Conservation (phyloP, 2,113 vertebrate genomes). For the Aegithalos caudatus region DNA sequence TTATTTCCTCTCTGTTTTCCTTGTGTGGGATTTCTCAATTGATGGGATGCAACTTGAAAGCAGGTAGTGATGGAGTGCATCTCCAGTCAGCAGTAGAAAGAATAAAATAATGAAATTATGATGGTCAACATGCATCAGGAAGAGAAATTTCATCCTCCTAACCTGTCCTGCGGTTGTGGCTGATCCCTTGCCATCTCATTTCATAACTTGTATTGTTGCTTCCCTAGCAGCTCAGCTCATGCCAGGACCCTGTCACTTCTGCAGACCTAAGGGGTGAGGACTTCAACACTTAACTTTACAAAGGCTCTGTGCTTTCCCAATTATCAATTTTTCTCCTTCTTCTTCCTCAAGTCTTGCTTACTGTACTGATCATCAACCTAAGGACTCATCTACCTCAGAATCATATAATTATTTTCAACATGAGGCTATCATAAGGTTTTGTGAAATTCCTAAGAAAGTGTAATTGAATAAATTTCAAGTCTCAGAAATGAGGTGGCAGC, state of each 20-base stretch:
- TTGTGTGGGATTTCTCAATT: neutral
- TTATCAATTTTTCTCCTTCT: neutral
- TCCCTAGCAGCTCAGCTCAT: neutral
- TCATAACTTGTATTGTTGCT: neutral
- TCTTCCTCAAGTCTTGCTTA: neutral
- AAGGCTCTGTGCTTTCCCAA: neutral
- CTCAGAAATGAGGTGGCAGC: neutral
- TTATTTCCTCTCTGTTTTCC: constrained; percentile 1
- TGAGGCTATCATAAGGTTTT: neutral
- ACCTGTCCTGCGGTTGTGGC: neutral
- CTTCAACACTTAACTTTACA: neutral
- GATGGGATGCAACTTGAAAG: neutral
- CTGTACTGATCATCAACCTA: neutral
- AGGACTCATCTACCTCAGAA: neutral
- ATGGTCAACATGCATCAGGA: neutral
- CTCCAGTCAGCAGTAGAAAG: neutral
- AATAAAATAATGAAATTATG: neutral
- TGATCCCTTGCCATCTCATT: neutral
- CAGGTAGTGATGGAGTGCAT: neutral
- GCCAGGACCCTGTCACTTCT: neutral
- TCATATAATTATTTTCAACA: neutral
- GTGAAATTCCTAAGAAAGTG: neutral
- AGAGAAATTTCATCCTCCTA: neutral
- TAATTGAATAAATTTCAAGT: neutral
- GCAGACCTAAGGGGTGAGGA: neutral